These are phyloP conservation scores for Danio kyathit DNA, from an alignment of 2,797 vertebrate genomes.

Conservation along the genomic window DNA sequence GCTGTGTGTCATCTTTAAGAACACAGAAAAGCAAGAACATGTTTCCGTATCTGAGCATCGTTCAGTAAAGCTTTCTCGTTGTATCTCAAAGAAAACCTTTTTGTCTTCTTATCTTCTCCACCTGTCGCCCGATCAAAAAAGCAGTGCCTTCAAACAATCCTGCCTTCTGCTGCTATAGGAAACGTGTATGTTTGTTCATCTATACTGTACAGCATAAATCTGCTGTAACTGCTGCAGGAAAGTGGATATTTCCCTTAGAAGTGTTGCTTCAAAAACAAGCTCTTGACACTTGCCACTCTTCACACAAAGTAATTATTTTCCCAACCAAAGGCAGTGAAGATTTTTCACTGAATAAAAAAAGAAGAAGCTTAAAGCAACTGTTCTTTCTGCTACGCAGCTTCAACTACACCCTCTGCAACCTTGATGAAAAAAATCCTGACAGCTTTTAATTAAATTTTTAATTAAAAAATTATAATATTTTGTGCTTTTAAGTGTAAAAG, in stretches of 20 bases:
- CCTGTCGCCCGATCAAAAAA: slow-evolving; percentile 9
- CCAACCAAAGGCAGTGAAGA: background rate
- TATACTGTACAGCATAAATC: background rate
- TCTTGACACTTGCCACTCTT: slow-evolving; percentile 23
- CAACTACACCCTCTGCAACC: slow-evolving; percentile 10
- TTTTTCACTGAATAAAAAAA: background rate
- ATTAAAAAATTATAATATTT: background rate
- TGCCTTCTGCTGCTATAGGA: background rate
- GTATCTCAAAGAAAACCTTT: slow-evolving; percentile 3
- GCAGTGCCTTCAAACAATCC: background rate
- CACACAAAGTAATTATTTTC: slow-evolving; percentile 21
- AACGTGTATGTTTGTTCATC: slow-evolving; percentile 17
- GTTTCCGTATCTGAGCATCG: background rate
- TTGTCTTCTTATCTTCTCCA: slow-evolving; percentile 21
- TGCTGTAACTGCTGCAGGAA: background rate
- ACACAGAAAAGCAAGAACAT: background rate
- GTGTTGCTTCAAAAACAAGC: slow-evolving; percentile 22
- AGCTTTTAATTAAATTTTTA: slow-evolving; percentile 22
- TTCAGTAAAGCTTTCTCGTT: background rate
- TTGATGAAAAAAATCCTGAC: background rate
- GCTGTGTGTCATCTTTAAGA: background rate
- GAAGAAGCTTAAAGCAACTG: background rate
- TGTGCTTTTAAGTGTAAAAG: background rate
- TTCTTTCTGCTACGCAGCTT: background rate
- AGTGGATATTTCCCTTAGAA: background rate